Evolutionary conservation across 2,113 vertebrate species (phyloP).

Genomic region (Percina caprodes): DNA sequence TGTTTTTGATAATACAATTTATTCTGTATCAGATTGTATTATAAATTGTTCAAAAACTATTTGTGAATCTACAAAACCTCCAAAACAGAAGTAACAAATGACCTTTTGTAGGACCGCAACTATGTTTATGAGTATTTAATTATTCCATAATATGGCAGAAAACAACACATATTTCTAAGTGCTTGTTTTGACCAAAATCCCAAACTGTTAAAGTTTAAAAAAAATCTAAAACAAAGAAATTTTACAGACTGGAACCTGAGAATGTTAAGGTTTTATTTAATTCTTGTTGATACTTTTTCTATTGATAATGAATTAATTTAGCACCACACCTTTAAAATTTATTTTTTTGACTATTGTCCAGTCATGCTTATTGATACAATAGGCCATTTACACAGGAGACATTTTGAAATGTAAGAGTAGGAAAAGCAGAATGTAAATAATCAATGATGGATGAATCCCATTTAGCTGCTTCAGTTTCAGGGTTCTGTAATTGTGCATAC

Average conservation of each 20-base stretch:
- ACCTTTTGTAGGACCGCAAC: neutral
- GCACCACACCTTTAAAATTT: neutral
- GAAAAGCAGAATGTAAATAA: neutral
- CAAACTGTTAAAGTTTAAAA: neutral
- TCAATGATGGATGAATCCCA: neutral
- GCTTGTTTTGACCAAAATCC: neutral
- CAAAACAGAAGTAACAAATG: neutral
- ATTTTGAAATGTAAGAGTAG: neutral
- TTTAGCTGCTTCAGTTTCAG: constrained; percentile 1
- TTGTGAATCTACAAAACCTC: neutral
- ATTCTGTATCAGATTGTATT: neutral
- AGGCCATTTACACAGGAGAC: neutral
- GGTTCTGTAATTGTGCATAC: neutral
- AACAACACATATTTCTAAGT: neutral
- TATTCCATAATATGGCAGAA: neutral
- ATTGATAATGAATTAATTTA: neutral
- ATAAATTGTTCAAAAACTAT: neutral
- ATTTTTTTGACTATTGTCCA: neutral
- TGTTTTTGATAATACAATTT: neutral
- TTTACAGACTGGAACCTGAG: neutral
- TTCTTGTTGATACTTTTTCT: too few relatives aligned
- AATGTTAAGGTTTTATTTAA: too few relatives aligned
- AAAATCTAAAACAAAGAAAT: neutral
- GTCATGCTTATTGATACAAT: neutral
- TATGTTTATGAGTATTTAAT: neutral